These are phyloP conservation scores for Pangasius macronema DNA, from an alignment of 2,797 vertebrate genomes.

Conservation along the genomic window DNA sequence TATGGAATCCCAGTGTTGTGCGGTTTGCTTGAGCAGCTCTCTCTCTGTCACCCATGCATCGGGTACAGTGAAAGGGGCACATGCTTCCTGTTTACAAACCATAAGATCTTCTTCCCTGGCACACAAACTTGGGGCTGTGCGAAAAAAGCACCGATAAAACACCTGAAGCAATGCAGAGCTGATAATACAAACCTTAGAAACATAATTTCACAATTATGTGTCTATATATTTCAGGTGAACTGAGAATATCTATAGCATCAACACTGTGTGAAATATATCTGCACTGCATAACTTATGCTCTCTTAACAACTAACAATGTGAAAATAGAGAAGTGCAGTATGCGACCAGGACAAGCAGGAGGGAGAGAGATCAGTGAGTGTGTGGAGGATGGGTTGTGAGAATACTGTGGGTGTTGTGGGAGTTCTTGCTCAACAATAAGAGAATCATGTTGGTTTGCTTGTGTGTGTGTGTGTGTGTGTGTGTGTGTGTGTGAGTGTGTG, in stretches of 20 bases:
- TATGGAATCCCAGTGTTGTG: constrained; percentile 73
- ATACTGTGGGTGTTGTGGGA: constrained; percentile 82
- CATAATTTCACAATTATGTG: neutral
- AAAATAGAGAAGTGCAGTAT: constrained; percentile 70
- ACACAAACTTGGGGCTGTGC: constrained; percentile 49
- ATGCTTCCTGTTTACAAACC: constrained; percentile 77
- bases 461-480: constrained; percentile 34
- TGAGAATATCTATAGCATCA: neutral
- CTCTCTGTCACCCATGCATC: constrained; percentile 69
- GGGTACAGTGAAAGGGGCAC: constrained; percentile 69
- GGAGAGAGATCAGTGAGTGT: constrained; percentile 61
- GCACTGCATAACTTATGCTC: neutral
- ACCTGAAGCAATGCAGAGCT: neutral
- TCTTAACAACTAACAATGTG: neutral
- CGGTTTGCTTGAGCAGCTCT: constrained; percentile 66
- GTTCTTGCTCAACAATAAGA: constrained; percentile 83
- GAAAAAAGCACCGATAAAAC: constrained; percentile 25
- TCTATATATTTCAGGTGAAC: neutral
- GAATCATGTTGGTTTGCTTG: constrained; percentile 70
- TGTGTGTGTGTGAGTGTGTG: constrained; percentile 51
- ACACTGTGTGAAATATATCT: neutral
- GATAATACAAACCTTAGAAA: neutral
- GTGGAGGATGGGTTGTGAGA: constrained; percentile 67
- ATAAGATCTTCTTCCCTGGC: constrained; percentile 56
- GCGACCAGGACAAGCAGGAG: constrained; percentile 69